A percentile compares a stretch with the other conserved stretches of the same genome.
Conservation (phyloP, 2,888 invertebrate genomes). For the Rhagophthalmus giganteus region DNA sequence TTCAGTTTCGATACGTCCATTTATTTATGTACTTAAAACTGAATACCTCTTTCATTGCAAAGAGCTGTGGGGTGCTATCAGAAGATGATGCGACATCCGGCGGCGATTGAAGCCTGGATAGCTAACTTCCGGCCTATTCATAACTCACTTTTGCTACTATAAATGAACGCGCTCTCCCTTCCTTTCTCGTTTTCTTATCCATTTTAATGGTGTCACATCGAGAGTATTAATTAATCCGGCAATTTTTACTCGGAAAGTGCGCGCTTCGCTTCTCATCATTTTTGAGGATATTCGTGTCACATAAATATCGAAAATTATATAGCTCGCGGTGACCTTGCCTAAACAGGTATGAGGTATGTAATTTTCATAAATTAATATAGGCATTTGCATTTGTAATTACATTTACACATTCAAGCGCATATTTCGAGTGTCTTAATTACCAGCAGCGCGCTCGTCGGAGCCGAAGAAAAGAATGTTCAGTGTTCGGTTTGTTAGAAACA, state of each 20-base stretch:
- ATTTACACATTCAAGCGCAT: conserved; percentile 9
- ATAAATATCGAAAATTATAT: conserved; percentile 2
- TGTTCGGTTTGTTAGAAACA: background rate
- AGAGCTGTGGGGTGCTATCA: conserved; percentile 5
- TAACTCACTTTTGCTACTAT: conserved; percentile 36
- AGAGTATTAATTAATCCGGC: too few relatives aligned
- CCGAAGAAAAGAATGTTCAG: background rate
- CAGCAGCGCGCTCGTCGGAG: background rate
- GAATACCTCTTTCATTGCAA: background rate
- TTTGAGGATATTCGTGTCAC: conserved; percentile 5
- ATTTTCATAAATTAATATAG: conserved; percentile 9
- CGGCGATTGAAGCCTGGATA: conserved; percentile 45
- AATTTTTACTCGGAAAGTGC: too few relatives aligned
- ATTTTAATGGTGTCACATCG: too few relatives aligned
- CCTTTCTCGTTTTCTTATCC: conserved; percentile 2
- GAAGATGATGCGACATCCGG: conserved; percentile 39
- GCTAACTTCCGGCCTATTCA: conserved; percentile 50
- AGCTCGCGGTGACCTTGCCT: conserved; percentile 5
- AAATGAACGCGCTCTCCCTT: conserved; percentile 33
- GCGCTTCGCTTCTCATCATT: conserved; percentile 3
- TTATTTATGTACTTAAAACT: background rate
- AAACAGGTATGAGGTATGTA: conserved; percentile 2
- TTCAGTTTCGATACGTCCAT: too few relatives aligned
- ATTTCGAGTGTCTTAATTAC: conserved; percentile 3
- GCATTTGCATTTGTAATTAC: conserved; percentile 14